Conservation (phyloP, 2,113 vertebrate genomes). For the Chaetops frenatus region DNA sequence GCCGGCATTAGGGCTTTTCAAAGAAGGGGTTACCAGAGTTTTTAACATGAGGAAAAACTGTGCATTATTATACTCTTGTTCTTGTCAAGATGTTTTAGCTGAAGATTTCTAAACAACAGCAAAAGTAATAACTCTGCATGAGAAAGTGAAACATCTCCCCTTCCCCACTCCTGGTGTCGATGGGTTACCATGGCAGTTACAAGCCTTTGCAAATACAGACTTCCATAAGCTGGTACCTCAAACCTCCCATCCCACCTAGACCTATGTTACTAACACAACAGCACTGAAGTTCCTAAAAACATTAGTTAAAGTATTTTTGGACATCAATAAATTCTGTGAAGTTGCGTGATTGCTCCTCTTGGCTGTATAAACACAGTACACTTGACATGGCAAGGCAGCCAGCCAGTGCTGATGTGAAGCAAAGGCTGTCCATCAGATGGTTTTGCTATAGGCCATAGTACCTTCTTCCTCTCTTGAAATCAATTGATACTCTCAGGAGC, state of each 20-base stretch:
- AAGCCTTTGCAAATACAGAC: background rate
- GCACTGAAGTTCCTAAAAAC: background rate
- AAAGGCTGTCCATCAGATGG: background rate
- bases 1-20: background rate
- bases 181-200: background rate
- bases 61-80: background rate
- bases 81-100: background rate
- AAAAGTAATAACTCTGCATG: background rate
- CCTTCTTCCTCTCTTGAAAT: background rate
- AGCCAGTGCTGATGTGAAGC: background rate
- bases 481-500: background rate
- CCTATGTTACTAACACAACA: background rate
- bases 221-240: background rate
- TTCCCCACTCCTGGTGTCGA: background rate
- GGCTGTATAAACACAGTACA: background rate
- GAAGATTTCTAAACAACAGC: background rate
- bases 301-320: background rate
- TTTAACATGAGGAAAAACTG: background rate
- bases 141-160: background rate
- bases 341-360: rapidly evolving
- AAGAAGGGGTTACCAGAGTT: background rate
- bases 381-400: background rate
- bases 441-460: background rate
- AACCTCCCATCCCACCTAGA: background rate
- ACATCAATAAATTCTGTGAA: background rate